Evolutionary conservation across 2,113 vertebrate species (phyloP), one percentile per base, ranked within the genome.

Genomic region (Chaetodon trifascialis): DNA sequence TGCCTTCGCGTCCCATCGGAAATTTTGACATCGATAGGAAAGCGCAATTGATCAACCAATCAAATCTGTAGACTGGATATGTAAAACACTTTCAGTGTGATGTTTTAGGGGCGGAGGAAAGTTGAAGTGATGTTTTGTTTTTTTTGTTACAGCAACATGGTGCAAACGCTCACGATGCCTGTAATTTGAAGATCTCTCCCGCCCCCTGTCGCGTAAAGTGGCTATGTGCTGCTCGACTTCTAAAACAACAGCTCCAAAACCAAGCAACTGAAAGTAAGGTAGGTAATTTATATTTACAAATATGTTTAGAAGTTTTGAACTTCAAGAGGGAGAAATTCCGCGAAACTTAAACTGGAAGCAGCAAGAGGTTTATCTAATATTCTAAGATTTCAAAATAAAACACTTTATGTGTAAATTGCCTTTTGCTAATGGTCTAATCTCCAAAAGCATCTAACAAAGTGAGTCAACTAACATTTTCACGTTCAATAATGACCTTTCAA

Each of bases 1-100:
- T 80, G 87, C 91, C 36, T 94, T 94, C 88, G 89, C 0, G 83
- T 38, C n/a, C 40, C 30, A 8, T 88, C 21, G 82, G 86, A 90
- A 82, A 72, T 60, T 11, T 63, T 19, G n/a, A 0, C 6, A 12
- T 2, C 3, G n/a, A 30, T 11, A 0, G 4, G 44, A 16, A 34
- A 7, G 6, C 10, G 1, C 2, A 7, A 42, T 42, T 11, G 21
- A 12, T 14, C 12, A 46, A 36, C 34, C 66, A 21, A 47, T 46
- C 44, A 30, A 12, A 11, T 11, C 0, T 2, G 11, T 21, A n/a
- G 25, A 25, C 1, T 30, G 30, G 30, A 10, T 11, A 4, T 14
- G 0, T 2, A 3, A 11, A 30, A 30, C 30, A 30, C 12, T 60
- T 66, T 51, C 11, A 23, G 25, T 17, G n/a, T 59, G 64, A 47